Base-by-base conservation (phyloP, 2,888 invertebrate species). In the Pseudococcus jackbeardsleyi region DNA sequence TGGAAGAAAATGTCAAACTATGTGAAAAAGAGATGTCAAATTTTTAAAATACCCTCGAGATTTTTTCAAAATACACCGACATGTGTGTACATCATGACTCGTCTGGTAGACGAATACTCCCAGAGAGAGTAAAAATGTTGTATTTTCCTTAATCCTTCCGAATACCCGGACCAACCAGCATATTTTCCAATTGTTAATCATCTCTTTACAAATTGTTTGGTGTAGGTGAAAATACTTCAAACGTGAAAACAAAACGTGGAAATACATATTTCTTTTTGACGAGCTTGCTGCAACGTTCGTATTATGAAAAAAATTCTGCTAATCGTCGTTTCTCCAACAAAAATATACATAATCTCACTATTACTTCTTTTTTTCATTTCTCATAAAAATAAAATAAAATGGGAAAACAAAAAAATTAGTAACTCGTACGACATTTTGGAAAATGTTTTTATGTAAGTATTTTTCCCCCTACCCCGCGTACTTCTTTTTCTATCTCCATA, bases 211-310 rank as follows among this genome's bases (percentile, higher is more conserved):
- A 12, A 46, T 46, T 46, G 0, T 46, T 46, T 7, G 5, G 46
- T 46, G 26, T 46, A 46, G 46, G 46, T 46, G 46, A 46, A 46
- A 50, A 11, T 46, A 46, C 12, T 59, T 59, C 19, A 59, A 59
- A 59, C 59, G 59, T n/a, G 19, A 59, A 59, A 59, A 59, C 59
- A 59, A 59, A n/a, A 19, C n/a, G 59, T 8, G 19, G 19, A 59
- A 19, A n/a, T n/a, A n/a, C n/a, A 59, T 59, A 59, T 59, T 59
- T 59, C n/a, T 59, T 59, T 59, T 59, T 59, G 59, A 59, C 59
- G 19, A 59, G 59, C 59, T 7, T n/a, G n/a, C 59, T n/a, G 59
- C 59, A 7, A 19, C 8, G 59, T 59, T 59, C 6, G 59, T n/a
- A 59, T 59, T 5, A n/a, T 59, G 8, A 59, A 59, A 59, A 59